A percentile compares a stretch with the other conserved stretches of the same genome.
Conservation (phyloP, 2,797 vertebrate genomes). For the Presbytis comata region DNA sequence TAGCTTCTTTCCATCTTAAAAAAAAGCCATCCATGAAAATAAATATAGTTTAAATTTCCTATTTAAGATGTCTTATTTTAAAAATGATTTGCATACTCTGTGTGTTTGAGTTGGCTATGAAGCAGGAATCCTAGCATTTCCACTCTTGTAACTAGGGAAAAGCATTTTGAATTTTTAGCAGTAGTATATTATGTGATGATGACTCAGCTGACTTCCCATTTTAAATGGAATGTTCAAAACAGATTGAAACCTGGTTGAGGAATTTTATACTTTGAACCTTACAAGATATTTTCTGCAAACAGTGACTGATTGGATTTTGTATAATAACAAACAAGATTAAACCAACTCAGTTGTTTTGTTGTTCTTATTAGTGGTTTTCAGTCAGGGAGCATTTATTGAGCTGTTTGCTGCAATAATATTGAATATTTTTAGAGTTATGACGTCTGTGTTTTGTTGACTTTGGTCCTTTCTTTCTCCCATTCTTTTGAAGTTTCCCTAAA, state of each 20-base stretch:
- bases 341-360: background rate
- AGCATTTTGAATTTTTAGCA: slow-evolving; percentile 46
- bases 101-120: slow-evolving; percentile 22
- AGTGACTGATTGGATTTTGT: slow-evolving; percentile 59
- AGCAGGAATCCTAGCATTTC: slow-evolving; percentile 36
- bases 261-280: slow-evolving; percentile 72
- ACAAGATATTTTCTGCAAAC: slow-evolving; percentile 60
- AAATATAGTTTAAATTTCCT: slow-evolving; percentile 16
- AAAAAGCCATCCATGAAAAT: background rate
- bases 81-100: background rate
- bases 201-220: slow-evolving; percentile 60
- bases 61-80: slow-evolving; percentile 49
- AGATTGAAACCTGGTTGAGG: slow-evolving; percentile 50
- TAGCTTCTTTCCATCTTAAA: background rate
- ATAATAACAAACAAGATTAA: slow-evolving; percentile 46
- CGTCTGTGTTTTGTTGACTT: slow-evolving; percentile 47
- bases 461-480: background rate
- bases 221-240: slow-evolving; percentile 57
- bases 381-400: background rate
- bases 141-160: background rate
- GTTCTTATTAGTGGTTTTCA: background rate
- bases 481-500: slow-evolving; percentile 8
- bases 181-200: slow-evolving; percentile 12
- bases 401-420: background rate
- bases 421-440: slow-evolving; percentile 3